Conservation (phyloP, 2,113 vertebrate species). For the Syngnathus floridae region DNA sequence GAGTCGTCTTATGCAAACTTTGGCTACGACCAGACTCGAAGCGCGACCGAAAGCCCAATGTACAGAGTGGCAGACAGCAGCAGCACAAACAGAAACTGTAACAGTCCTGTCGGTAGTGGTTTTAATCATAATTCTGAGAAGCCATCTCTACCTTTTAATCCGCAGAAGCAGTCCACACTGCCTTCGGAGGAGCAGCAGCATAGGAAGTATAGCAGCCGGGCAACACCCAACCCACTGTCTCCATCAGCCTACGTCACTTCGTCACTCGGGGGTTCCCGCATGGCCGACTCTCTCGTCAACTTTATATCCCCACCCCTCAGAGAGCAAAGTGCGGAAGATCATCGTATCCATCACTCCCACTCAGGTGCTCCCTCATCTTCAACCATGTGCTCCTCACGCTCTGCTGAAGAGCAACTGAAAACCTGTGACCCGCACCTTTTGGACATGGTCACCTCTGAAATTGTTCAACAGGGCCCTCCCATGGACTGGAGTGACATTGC, state of each 20-base stretch:
- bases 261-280: slow-evolving; percentile 77
- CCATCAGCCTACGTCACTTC: slow-evolving; percentile 86
- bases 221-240: slow-evolving; percentile 79
- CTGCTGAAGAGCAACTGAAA: slow-evolving; percentile 90
- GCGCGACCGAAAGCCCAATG: slow-evolving; percentile 89
- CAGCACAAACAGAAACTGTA: slow-evolving; percentile 82
- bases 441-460: slow-evolving; percentile 92
- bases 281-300: slow-evolving; percentile 82
- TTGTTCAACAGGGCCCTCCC: slow-evolving; percentile 85
- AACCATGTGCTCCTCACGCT: slow-evolving; percentile 82
- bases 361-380: slow-evolving; percentile 74
- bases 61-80: slow-evolving; percentile 91
- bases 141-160: slow-evolving; percentile 88
- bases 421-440: slow-evolving; percentile 89
- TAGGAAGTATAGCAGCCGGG: slow-evolving; percentile 87
- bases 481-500: slow-evolving; percentile 93
- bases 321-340: slow-evolving; percentile 80
- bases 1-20: slow-evolving; percentile 91
- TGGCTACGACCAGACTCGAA: slow-evolving; percentile 83
- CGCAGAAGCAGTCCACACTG: slow-evolving; percentile 85
- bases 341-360: slow-evolving; percentile 85
- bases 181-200: slow-evolving; percentile 75
- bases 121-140: slow-evolving; percentile 87
- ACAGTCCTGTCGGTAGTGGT: slow-evolving; percentile 78
- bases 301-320: slow-evolving; percentile 85